A percentile compares a stretch with the other conserved stretches of the same genome.
These are phyloP conservation scores for Hypena proboscidalis DNA, from an alignment of 2,888 invertebrate species.

Conservation along the genomic window DNA sequence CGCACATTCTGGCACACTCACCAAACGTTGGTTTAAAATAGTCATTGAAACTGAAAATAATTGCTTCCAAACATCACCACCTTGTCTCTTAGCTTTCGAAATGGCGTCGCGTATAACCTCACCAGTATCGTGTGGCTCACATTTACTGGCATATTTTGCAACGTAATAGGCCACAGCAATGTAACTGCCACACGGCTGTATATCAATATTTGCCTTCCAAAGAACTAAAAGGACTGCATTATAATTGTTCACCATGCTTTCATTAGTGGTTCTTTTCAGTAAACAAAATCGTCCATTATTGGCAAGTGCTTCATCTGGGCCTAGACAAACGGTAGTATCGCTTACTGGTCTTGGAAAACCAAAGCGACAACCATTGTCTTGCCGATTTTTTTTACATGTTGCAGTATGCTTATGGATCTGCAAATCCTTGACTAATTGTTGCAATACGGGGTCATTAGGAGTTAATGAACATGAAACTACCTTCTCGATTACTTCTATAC, in stretches of 20 bases:
- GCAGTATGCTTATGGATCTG: constrained; percentile 41
- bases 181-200: constrained; percentile 52
- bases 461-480: constrained; percentile 41
- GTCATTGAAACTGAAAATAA: constrained; percentile 43
- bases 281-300: constrained; percentile 50
- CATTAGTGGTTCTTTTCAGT: constrained; percentile 39
- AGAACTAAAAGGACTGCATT: constrained; percentile 39
- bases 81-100: constrained; percentile 30
- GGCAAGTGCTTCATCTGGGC: constrained; percentile 42
- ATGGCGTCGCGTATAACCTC: constrained; percentile 39
- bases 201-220: constrained; percentile 53
- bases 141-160: constrained; percentile 47
- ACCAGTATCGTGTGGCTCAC: constrained; percentile 43
- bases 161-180: constrained; percentile 51
- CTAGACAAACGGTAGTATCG: constrained; percentile 27
- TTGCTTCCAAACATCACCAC: constrained; percentile 34
- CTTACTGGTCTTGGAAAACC: constrained; percentile 36
- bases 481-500: constrained; percentile 28
- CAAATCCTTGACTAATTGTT: constrained; percentile 9
- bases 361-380: constrained; percentile 31
- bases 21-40: constrained; percentile 39
- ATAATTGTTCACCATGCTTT: constrained; percentile 50
- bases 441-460: neutral
- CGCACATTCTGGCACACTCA: constrained; percentile 48
- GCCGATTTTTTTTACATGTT: constrained; percentile 36